A percentile compares a stretch with the other conserved stretches of the same genome.
These are phyloP conservation scores for Eupithecia subumbrata DNA, from an alignment of 2,888 invertebrate species.

Conservation along the genomic window DNA sequence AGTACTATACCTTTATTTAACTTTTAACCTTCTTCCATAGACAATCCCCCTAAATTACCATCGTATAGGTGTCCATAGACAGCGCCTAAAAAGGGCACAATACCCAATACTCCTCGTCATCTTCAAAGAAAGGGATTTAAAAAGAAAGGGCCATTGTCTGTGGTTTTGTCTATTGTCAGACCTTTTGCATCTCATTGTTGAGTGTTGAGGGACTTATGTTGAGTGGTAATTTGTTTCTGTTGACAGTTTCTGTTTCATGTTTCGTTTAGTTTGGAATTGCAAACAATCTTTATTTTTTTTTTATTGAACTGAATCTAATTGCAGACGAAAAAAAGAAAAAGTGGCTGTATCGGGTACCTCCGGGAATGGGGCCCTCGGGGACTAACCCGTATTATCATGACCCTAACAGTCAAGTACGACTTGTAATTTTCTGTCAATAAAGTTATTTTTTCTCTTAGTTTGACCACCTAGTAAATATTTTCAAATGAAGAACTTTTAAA, in stretches of 20 bases:
- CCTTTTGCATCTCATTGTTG: slow-evolving; percentile 34
- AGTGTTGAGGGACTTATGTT: slow-evolving; percentile 14
- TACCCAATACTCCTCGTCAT: slow-evolving; percentile 31
- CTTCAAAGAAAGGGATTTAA: slow-evolving; percentile 42
- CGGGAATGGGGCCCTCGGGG: too few species aligned
- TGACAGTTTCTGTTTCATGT: background rate
- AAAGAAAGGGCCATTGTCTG: slow-evolving; percentile 41
- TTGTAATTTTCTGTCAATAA: too few species aligned
- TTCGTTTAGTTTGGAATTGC: background rate
- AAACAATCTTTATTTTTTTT: too few species aligned
- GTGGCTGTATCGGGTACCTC: too few species aligned
- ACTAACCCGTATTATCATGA: too few species aligned
- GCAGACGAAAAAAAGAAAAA: too few species aligned
- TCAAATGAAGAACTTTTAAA: too few species aligned
- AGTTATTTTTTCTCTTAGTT: too few species aligned
- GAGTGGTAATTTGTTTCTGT: slow-evolving; percentile 20
- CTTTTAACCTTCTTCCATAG: background rate
- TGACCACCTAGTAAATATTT: too few species aligned
- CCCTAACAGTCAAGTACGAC: too few species aligned
- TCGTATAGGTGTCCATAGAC: slow-evolving; percentile 15
- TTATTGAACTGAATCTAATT: too few species aligned
- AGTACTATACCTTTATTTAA: background rate
- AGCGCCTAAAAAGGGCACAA: slow-evolving; percentile 28
- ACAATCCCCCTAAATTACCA: slow-evolving; percentile 1
- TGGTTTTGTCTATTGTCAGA: slow-evolving; percentile 40